These are phyloP conservation scores for Sclerodermus sp. DNA, from an alignment of 2,888 invertebrate species.

Conservation along the genomic window DNA sequence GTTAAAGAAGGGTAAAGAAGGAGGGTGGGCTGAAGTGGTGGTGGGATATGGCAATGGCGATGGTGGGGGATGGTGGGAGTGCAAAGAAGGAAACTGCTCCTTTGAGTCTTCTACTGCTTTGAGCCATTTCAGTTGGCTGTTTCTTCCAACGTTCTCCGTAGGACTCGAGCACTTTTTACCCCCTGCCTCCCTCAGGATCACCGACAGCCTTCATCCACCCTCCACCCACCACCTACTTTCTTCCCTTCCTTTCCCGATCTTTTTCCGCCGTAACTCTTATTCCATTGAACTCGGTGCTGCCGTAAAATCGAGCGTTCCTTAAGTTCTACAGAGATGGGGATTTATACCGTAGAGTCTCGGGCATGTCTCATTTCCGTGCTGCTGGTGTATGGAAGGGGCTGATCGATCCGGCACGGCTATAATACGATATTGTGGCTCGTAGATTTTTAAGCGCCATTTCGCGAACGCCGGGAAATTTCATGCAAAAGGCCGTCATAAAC, in stretches of 20 bases:
- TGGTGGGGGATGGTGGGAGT: too few relatives aligned
- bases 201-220: background rate
- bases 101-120: background rate
- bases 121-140: background rate
- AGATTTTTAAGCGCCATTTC: too few relatives aligned
- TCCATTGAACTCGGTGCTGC: constrained; percentile 43
- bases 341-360: constrained; percentile 25
- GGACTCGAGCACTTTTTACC: too few relatives aligned
- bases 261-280: constrained; percentile 35
- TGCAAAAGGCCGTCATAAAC: too few relatives aligned
- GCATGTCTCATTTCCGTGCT: constrained; percentile 30
- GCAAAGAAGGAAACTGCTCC: background rate
- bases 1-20: too few relatives aligned
- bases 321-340: constrained; percentile 31
- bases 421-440: too few relatives aligned
- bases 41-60: too few relatives aligned
- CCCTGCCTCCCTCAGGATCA: background rate
- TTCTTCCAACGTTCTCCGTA: too few relatives aligned
- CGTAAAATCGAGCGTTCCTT: constrained; percentile 43
- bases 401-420: too few relatives aligned
- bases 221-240: constrained; percentile 4
- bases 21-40: too few relatives aligned
- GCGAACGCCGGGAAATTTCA: too few relatives aligned
- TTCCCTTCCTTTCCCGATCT: constrained; percentile 2
- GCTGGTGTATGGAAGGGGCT: too few relatives aligned